These are phyloP conservation scores for Lasioglossum figueresi DNA, from an alignment of 2,888 invertebrate genomes.

Conservation along the genomic window DNA sequence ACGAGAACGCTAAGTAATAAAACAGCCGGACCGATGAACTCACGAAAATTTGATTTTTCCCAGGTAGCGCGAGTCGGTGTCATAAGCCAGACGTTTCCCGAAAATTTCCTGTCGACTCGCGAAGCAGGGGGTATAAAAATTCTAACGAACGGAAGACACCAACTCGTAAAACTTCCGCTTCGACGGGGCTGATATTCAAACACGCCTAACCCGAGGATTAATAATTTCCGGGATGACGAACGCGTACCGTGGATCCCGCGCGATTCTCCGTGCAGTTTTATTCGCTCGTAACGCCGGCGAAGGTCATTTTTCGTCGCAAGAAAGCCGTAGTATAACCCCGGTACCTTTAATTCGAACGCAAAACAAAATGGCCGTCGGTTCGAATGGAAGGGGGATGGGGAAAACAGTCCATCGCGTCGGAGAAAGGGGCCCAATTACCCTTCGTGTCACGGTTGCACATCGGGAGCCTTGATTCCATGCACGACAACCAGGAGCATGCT, in stretches of 20 bases:
- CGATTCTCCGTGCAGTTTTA: not conserved
- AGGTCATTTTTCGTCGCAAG: not conserved
- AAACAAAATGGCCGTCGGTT: slow-evolving; percentile 21
- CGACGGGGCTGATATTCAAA: not conserved
- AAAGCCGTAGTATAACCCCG: not conserved
- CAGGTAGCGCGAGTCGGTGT: not conserved
- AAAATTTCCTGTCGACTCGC: not conserved
- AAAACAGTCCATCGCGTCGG: not conserved
- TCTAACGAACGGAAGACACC: not conserved
- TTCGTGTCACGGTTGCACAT: slow-evolving; percentile 35
- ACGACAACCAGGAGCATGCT: slow-evolving; percentile 63
- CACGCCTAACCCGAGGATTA: not conserved
- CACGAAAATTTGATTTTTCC: not conserved
- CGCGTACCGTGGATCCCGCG: not conserved
- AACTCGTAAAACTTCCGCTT: not conserved
- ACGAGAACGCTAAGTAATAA: not conserved
- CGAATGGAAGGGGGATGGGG: not conserved
- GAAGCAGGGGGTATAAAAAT: not conserved
- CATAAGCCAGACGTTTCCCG: not conserved
- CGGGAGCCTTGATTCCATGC: slow-evolving; percentile 53
- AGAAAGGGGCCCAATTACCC: slow-evolving; percentile 35
- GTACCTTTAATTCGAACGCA: slow-evolving; percentile 2
- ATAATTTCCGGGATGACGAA: not conserved
- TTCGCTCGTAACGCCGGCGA: not conserved
- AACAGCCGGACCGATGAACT: not conserved